Conservation (phyloP, 2,888 invertebrate genomes). For the Tuberolachnus salignus region DNA sequence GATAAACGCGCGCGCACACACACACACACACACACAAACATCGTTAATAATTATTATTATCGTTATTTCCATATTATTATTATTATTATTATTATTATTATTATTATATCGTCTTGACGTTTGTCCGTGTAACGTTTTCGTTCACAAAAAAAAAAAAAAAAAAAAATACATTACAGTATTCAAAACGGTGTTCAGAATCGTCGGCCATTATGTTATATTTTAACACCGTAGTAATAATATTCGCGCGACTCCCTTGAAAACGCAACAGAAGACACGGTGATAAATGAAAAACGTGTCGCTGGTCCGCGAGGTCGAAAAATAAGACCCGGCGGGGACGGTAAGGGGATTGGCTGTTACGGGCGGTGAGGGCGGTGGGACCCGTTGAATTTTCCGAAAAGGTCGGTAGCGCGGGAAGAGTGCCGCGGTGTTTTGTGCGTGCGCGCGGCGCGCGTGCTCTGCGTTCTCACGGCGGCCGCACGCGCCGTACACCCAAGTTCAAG, state of each 20-base stretch:
- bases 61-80: too few relatives aligned
- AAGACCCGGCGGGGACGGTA: too few relatives aligned
- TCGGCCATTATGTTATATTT: too few relatives aligned
- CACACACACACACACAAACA: background rate
- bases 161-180: too few relatives aligned
- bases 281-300: background rate
- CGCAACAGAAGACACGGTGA: background rate
- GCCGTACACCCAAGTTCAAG: conserved; percentile 60
- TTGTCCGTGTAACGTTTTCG: too few relatives aligned
- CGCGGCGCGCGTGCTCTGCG: background rate
- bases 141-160: too few relatives aligned
- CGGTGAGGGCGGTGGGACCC: too few relatives aligned
- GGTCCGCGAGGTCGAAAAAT: background rate
- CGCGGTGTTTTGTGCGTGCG: background rate
- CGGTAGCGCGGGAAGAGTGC: conserved; percentile 61
- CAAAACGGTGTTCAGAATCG: too few relatives aligned
- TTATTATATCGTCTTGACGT: background rate
- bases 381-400: background rate
- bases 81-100: background rate
- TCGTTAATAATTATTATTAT: background rate
- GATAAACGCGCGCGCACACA: background rate
- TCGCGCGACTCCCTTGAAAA: too few relatives aligned
- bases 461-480: conserved; percentile 36
- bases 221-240: too few relatives aligned
- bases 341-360: too few relatives aligned